Conservation (phyloP, 2,113 vertebrate species). For the Psophia crepitans region DNA sequence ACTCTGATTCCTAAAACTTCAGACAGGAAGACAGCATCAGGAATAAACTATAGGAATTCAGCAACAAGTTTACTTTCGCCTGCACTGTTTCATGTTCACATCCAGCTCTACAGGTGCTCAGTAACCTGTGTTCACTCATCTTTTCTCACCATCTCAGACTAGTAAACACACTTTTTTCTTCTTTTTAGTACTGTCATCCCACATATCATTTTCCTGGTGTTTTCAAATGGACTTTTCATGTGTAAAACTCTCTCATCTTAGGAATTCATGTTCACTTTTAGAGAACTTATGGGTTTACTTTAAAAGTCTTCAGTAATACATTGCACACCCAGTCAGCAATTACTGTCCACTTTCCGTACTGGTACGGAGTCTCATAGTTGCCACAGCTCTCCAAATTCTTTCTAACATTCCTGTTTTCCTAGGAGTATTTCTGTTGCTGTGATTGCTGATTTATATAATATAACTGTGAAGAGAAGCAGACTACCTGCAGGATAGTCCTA, state of each 20-base stretch:
- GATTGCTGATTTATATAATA: neutral
- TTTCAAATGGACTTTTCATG: neutral
- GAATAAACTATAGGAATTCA: neutral
- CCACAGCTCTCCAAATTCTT: neutral
- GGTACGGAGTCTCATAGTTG: neutral
- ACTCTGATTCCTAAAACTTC: neutral
- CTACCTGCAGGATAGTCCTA: neutral
- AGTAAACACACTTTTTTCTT: neutral
- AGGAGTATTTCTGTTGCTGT: neutral
- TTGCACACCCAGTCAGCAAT: neutral
- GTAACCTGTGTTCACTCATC: neutral
- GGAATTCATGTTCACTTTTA: neutral
- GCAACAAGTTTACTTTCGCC: neutral
- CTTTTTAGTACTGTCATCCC: neutral
- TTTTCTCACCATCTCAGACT: neutral
- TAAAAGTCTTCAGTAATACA: neutral
- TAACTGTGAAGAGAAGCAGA: neutral
- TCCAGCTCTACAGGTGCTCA: neutral
- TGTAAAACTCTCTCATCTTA: neutral
- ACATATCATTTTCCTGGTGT: neutral
- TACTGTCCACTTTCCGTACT: neutral
- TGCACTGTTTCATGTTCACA: rapidly evolving
- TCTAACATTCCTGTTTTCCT: neutral
- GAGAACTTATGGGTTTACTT: neutral
- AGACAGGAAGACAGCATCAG: neutral